phyloP scores from a whole-genome alignment of 2,113 vertebrate genomes.

The Melospiza georgiana region DNA sequence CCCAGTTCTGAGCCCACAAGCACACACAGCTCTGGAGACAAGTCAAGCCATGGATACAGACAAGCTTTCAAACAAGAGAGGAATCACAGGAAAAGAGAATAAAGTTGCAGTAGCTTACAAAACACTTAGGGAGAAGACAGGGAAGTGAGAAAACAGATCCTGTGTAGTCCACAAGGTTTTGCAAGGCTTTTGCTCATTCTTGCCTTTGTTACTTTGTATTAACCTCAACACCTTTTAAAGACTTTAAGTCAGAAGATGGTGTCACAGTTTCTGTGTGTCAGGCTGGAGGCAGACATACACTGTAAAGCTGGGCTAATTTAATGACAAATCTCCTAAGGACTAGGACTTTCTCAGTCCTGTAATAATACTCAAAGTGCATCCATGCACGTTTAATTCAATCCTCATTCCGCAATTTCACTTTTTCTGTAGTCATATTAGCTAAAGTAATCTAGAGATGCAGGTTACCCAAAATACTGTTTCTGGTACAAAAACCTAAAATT shows the following conservation, averaged over 20 bases:
- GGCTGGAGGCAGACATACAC: background rate
- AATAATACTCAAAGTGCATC: background rate
- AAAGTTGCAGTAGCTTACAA: background rate
- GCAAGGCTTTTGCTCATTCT: background rate
- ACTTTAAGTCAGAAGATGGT: fast-evolving
- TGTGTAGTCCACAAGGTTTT: background rate
- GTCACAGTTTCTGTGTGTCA: background rate
- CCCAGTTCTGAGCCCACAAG: background rate
- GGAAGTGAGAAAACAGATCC: background rate
- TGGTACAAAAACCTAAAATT: background rate
- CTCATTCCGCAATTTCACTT: background rate
- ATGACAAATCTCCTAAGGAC: background rate
- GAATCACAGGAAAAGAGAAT: background rate
- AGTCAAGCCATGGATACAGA: background rate
- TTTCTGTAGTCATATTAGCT: background rate
- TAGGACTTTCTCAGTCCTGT: background rate
- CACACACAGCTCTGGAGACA: background rate
- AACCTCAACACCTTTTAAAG: background rate
- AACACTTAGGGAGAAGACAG: background rate
- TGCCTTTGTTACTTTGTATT: background rate
- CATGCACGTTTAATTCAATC: background rate
- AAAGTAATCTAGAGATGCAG: background rate
- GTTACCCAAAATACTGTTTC: background rate
- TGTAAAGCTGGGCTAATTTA: background rate
- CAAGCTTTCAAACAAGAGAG: background rate